phyloP scores from a whole-genome alignment of 2,888 invertebrate genomes.

The Cinara cedri region DNA sequence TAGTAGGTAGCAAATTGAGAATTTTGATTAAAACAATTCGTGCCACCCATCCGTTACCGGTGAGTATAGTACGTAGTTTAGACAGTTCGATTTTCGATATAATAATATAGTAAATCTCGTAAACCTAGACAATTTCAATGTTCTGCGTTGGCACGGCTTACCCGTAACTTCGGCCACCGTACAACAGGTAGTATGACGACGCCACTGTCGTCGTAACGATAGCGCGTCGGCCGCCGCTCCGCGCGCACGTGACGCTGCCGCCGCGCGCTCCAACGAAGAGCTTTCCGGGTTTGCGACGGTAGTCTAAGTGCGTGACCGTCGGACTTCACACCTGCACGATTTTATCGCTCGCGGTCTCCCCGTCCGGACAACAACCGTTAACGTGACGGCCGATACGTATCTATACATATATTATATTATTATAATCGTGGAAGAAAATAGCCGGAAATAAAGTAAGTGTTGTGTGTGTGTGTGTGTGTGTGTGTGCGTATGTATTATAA shows the following conservation, averaged over 20 bases:
- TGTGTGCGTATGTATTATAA: too few species aligned
- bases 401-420: neutral
- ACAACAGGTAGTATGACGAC: constrained; percentile 44
- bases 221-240: constrained; percentile 22
- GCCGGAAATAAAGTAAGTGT: constrained; percentile 8
- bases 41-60: too few species aligned
- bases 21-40: too few species aligned
- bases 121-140: too few species aligned
- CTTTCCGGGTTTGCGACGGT: neutral
- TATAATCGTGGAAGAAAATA: neutral
- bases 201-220: constrained; percentile 4
- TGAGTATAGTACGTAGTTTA: too few species aligned
- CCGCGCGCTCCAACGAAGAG: neutral
- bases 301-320: constrained; percentile 23
- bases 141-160: constrained; percentile 24
- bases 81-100: too few species aligned
- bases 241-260: constrained; percentile 34
- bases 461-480: too few species aligned
- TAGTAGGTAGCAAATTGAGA: too few species aligned
- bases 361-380: too few species aligned
- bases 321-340: neutral
- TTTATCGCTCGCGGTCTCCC: neutral
- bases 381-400: neutral
- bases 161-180: neutral
- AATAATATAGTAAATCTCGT: too few species aligned